Evolutionary conservation across 2,888 invertebrate genomes (phyloP).

Genomic region (Silvanus unidentatus): DNA sequence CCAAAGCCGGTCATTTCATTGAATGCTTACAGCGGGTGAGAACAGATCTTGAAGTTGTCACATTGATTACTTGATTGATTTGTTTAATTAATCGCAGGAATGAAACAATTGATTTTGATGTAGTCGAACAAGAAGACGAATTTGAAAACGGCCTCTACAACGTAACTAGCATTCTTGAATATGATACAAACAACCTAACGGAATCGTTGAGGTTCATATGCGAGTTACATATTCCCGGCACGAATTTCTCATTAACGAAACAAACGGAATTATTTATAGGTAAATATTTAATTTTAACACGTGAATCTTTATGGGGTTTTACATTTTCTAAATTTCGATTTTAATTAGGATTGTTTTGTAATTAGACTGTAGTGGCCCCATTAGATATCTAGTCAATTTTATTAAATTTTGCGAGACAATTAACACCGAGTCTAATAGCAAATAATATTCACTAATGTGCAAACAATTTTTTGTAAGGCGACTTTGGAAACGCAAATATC

Average conservation of each 20-base stretch:
- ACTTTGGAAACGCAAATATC: no score
- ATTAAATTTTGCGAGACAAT: no score
- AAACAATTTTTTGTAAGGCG: no score
- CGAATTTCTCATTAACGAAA: conserved; percentile 51
- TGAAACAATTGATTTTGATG: conserved; percentile 22
- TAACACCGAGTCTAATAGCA: no score
- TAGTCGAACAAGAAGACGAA: conserved; percentile 21
- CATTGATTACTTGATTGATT: no score
- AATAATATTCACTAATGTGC: no score
- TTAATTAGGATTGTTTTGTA: no score
- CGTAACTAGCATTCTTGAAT: conserved; percentile 51
- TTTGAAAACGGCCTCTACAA: conserved; percentile 48
- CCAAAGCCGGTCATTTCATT: conserved; percentile 50
- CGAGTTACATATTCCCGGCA: conserved; percentile 57
- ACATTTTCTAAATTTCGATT: no score
- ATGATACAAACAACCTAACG: conserved; percentile 50
- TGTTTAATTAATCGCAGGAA: conserved; percentile 26
- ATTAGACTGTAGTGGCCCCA: no score
- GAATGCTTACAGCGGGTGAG: conserved; percentile 32
- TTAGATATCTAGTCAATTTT: no score
- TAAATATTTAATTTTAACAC: conserved; percentile 33
- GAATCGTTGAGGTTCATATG: conserved; percentile 56
- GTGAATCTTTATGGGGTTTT: neutral
- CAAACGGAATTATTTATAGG: conserved; percentile 55
- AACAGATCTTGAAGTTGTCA: conserved; percentile 33